Percentiles rank a stretch among this genome's conserved stretches.
These are phyloP conservation scores for Panagrolaimus sp. DNA, from an alignment of 1,140 invertebrate genomes.

Conservation along the genomic window DNA sequence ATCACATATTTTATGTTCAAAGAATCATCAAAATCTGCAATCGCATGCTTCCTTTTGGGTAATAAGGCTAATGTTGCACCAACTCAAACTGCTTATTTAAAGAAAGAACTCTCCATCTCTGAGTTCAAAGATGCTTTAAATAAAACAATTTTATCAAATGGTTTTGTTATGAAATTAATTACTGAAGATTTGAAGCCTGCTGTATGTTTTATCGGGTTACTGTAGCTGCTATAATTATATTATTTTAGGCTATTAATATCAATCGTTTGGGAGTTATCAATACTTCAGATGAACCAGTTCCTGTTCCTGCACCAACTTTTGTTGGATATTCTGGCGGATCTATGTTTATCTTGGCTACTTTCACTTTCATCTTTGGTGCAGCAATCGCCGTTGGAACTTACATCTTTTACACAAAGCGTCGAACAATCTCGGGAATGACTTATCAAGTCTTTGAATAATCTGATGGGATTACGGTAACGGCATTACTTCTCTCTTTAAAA, in stretches of 20 bases:
- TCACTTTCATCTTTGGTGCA: constrained; percentile 39
- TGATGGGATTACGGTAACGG: too few relatives aligned
- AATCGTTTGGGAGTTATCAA: constrained; percentile 15
- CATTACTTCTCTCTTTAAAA: too few relatives aligned
- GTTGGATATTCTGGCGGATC: constrained; percentile 28
- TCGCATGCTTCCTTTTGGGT: constrained; percentile 28
- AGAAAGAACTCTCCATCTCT: constrained; percentile 16
- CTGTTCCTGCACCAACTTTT: constrained; percentile 16
- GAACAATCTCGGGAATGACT: constrained; percentile 38
- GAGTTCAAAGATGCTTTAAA: constrained; percentile 24
- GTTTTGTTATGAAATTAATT: constrained; percentile 9
- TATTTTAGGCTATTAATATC: background rate
- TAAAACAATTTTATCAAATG: constrained; percentile 8
- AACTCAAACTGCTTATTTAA: constrained; percentile 15
- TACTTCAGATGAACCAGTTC: background rate
- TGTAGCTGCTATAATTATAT: too few relatives aligned
- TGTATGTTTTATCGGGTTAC: background rate
- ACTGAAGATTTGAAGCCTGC: constrained; percentile 22
- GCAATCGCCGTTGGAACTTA: constrained; percentile 27
- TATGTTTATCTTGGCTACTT: constrained; percentile 35
- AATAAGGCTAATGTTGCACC: constrained; percentile 20
- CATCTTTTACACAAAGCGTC: constrained; percentile 34
- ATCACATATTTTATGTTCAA: constrained; percentile 32
- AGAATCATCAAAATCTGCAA: constrained; percentile 8
- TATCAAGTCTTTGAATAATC: constrained; percentile 42